phyloP scores from a whole-genome alignment of 1,140 invertebrate species.

The Leptonema lineaticorne region DNA sequence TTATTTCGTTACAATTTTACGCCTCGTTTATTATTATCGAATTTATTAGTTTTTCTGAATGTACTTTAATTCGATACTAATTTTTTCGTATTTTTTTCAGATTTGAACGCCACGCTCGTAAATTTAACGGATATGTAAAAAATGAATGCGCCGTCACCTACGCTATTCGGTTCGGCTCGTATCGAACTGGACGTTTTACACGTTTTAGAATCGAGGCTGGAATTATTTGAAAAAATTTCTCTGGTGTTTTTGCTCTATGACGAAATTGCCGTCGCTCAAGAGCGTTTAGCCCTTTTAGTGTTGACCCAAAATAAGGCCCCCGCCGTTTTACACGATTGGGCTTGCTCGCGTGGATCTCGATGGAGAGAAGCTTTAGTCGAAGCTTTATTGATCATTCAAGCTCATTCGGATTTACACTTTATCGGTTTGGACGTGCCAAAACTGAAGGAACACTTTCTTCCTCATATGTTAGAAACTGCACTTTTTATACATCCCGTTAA shows the following conservation, averaged over 20 bases:
- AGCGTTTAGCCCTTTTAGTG: constrained; percentile 5
- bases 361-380: constrained; percentile 36
- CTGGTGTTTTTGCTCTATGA: constrained; percentile 38
- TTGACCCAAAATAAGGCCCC: neutral
- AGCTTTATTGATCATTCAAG: constrained; percentile 28
- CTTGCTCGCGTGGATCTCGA: neutral
- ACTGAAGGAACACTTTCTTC: constrained; percentile 31
- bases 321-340: constrained; percentile 25
- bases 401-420: neutral
- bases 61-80: no score
- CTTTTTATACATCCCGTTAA: constrained; percentile 35
- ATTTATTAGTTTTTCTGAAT: no score
- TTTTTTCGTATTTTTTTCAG: no score
- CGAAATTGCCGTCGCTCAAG: constrained; percentile 16
- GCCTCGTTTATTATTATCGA: no score
- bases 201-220: constrained; percentile 20
- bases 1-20: no score
- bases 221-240: constrained; percentile 31
- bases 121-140: no score
- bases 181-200: constrained; percentile 31
- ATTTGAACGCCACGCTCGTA: no score
- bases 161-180: neutral
- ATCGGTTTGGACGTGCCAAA: neutral
- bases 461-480: constrained; percentile 21
- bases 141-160: neutral